Conservation (phyloP, 2,113 vertebrate genomes). For the Pseudorasbora parva region DNA sequence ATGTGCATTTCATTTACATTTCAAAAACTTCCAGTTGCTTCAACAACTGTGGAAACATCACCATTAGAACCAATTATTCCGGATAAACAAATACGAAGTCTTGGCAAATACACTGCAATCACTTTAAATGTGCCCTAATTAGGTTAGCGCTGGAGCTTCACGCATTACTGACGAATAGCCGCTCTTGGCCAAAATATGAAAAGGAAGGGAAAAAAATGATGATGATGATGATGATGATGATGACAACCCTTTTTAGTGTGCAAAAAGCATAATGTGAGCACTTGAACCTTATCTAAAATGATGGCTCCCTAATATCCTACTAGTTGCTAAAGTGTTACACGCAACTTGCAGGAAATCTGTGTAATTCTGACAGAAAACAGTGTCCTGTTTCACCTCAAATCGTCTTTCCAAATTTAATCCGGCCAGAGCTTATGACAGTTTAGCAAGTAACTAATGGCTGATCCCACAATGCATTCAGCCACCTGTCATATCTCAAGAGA, state of each 20-base stretch:
- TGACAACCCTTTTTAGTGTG: not conserved
- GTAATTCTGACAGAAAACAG: conserved; percentile 21
- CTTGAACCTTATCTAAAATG: not conserved
- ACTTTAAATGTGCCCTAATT: conserved; percentile 51
- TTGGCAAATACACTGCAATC: conserved; percentile 50
- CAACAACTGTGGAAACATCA: conserved; percentile 43
- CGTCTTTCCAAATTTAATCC: conserved; percentile 25
- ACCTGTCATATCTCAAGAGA: conserved; percentile 37
- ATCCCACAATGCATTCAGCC: conserved; percentile 29
- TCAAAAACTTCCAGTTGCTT: conserved; percentile 42
- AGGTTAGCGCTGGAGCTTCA: conserved; percentile 44
- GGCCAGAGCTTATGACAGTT: conserved; percentile 16
- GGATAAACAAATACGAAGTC: conserved; percentile 54
- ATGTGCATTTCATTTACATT: conserved; percentile 48
- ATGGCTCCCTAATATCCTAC: not conserved
- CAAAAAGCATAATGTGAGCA: not conserved
- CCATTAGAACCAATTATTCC: conserved; percentile 59
- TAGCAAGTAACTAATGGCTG: conserved; percentile 1
- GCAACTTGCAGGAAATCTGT: not conserved
- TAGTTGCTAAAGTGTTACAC: not conserved
- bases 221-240: not conserved
- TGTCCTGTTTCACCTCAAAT: conserved; percentile 19
- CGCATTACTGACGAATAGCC: conserved; percentile 38
- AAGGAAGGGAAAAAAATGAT: not conserved
- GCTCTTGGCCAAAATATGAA: conserved; percentile 48